A percentile compares a stretch with the other conserved stretches of the same genome.
These are phyloP conservation scores for Odobenus rosmarus DNA, from an alignment of 2,113 vertebrate species.

Conservation along the genomic window DNA sequence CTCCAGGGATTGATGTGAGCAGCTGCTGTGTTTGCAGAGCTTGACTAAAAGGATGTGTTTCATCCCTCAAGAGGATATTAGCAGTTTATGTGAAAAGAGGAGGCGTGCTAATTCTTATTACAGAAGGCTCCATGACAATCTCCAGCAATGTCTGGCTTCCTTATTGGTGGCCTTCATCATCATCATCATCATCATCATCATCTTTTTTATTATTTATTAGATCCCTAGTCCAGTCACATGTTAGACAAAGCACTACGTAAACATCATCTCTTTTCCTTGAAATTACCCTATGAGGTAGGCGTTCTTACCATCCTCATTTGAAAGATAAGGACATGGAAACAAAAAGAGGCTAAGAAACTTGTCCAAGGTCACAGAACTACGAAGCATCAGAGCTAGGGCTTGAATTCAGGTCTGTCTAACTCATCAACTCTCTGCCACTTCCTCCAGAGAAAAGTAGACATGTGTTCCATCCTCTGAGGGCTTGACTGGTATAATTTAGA, in stretches of 20 bases:
- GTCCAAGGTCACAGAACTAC: not conserved
- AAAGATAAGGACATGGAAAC: not conserved
- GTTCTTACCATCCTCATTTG: not conserved
- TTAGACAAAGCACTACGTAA: not conserved
- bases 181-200: not conserved
- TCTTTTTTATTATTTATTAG: not conserved
- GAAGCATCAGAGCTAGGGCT: not conserved
- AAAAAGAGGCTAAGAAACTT: not conserved
- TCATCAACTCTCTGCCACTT: not conserved
- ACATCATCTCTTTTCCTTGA: not conserved
- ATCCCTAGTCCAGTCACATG: not conserved
- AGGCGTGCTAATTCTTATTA: not conserved
- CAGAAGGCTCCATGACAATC: not conserved
- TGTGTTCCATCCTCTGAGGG: not conserved
- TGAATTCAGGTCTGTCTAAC: not conserved
- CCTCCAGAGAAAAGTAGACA: not conserved
- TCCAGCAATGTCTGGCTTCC: not conserved
- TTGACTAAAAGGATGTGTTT: slow-evolving; percentile 31
- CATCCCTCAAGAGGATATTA: not conserved
- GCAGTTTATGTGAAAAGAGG: slow-evolving; percentile 25
- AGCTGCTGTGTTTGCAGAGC: slow-evolving; percentile 53
- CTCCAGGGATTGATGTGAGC: slow-evolving; percentile 7
- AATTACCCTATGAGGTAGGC: not conserved
- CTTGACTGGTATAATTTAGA: not conserved
- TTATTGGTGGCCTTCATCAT: not conserved